These are phyloP conservation scores for Egretta garzetta DNA, from an alignment of 2,113 vertebrate genomes.

Conservation along the genomic window DNA sequence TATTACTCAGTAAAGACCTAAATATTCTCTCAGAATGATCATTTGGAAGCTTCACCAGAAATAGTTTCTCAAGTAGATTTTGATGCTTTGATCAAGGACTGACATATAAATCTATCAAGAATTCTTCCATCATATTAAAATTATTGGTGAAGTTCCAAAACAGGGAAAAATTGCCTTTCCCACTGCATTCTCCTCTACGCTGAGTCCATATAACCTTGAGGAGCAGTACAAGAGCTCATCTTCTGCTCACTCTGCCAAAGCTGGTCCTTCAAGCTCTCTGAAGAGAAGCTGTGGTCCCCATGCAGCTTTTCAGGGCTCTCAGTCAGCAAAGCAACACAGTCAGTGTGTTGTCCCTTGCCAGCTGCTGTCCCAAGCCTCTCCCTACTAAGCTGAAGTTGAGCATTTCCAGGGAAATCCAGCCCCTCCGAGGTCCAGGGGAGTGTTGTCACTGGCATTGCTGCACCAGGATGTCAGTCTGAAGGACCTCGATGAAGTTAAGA, in stretches of 20 bases:
- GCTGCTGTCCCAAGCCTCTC: background rate
- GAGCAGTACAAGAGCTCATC: background rate
- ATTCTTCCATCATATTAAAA: background rate
- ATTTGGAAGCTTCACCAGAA: background rate
- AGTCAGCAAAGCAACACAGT: background rate
- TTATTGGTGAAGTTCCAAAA: background rate
- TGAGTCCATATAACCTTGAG: background rate
- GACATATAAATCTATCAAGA: background rate
- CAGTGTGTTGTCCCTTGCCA: background rate
- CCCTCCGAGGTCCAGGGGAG: background rate
- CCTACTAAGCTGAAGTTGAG: background rate
- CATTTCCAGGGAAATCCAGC: background rate
- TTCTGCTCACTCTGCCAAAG: background rate
- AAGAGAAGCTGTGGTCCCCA: background rate
- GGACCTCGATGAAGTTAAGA: background rate
- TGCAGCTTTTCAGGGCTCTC: background rate
- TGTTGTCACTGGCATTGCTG: background rate
- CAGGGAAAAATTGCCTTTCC: background rate
- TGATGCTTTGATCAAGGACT: background rate
- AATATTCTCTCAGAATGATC: background rate
- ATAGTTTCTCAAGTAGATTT: background rate
- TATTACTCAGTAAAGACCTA: background rate
- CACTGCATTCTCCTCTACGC: background rate
- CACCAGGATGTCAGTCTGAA: background rate
- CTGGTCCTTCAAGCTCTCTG: background rate